Conservation (phyloP, 2,888 invertebrate species). For the Calameuta idolon region DNA sequence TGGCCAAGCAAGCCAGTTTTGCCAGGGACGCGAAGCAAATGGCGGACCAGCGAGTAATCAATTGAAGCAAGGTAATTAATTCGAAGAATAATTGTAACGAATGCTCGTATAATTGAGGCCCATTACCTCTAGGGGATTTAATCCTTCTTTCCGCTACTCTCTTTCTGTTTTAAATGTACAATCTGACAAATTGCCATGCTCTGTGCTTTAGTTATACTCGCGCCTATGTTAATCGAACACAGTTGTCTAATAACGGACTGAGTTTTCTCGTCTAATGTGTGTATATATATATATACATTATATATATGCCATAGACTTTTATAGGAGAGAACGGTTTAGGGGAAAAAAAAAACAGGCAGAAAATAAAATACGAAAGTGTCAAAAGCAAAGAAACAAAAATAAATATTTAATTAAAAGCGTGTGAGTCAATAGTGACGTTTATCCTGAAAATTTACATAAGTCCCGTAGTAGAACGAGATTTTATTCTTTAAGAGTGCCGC, state of each 20-base stretch:
- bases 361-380: background rate
- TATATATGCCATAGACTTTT: too few relatives aligned
- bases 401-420: background rate
- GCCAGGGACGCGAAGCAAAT: background rate
- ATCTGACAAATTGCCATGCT: conserved; percentile 38
- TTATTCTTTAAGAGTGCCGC: background rate
- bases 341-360: background rate
- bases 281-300: too few relatives aligned
- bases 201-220: conserved; percentile 28
- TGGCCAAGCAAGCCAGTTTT: too few relatives aligned
- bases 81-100: conserved; percentile 45
- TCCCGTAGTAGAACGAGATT: background rate
- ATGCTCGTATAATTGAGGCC: conserved; percentile 35
- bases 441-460: background rate
- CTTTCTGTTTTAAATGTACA: background rate
- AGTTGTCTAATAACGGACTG: too few relatives aligned
- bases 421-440: background rate
- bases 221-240: background rate
- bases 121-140: conserved; percentile 8
- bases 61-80: conserved; percentile 47
- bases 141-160: background rate
- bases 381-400: background rate
- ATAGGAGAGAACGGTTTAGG: background rate
- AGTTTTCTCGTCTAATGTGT: too few relatives aligned
- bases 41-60: conserved; percentile 31